phyloP scores from a whole-genome alignment of 1,140 invertebrate genomes.

The Brachionus plicatilis region DNA sequence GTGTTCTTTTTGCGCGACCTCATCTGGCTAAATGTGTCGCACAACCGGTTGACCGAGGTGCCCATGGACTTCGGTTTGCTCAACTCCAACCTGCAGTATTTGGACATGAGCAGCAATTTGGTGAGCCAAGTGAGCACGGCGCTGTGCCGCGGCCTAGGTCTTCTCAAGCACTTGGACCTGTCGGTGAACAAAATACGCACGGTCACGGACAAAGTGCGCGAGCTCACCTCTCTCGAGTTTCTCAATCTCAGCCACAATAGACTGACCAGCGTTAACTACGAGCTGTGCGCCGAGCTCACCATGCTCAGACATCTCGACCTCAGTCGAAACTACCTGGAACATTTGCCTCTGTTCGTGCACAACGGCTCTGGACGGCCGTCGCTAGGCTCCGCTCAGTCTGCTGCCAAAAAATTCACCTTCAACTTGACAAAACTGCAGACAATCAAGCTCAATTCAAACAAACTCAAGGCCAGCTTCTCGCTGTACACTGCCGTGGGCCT shows the following conservation, averaged over 20 bases:
- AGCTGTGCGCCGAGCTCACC: background rate
- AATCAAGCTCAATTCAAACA: background rate
- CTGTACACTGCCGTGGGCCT: background rate
- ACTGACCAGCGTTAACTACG: background rate
- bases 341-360: background rate
- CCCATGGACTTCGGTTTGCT: constrained; percentile 21
- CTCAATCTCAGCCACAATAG: background rate
- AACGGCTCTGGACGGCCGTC: background rate
- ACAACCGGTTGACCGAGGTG: background rate
- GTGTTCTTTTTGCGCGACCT: constrained; percentile 18
- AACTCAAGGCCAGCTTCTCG: background rate
- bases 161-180: background rate
- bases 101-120: background rate
- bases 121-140: background rate
- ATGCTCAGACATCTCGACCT: background rate
- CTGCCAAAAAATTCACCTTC: constrained; percentile 4
- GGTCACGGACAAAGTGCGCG: constrained; percentile 14
- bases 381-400: background rate
- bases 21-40: background rate
- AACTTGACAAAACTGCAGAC: background rate
- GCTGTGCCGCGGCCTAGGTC: constrained; percentile 2
- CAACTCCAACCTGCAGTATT: background rate
- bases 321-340: background rate
- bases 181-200: background rate
- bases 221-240: constrained; percentile 2